These are phyloP conservation scores for Sander vitreus DNA, from an alignment of 2,113 vertebrate species.

Conservation along the genomic window DNA sequence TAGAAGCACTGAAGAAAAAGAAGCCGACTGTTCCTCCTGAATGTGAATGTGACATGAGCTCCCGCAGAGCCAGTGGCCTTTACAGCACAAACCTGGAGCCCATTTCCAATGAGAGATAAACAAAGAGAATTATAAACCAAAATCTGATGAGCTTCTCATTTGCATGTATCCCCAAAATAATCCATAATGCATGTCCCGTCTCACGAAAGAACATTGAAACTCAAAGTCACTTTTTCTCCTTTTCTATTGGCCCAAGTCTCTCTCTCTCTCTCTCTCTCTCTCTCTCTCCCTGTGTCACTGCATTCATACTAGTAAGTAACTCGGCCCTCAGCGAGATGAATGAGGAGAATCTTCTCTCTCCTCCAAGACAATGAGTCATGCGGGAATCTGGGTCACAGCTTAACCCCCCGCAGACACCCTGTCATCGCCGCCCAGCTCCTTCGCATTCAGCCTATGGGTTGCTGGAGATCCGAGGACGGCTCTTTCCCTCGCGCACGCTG, in stretches of 20 bases:
- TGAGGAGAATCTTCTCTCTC: slow-evolving; percentile 56
- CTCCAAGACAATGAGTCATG: slow-evolving; percentile 62
- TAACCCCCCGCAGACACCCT: slow-evolving; percentile 64
- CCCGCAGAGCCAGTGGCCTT: not conserved
- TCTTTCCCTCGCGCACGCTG: slow-evolving; percentile 7
- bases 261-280: not conserved
- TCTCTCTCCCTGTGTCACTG: not conserved
- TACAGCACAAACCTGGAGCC: accelerated
- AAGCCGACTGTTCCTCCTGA: not conserved
- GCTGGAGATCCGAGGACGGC: slow-evolving; percentile 26
- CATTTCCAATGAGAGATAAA: not conserved
- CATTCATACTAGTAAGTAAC: not conserved
- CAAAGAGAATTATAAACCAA: not conserved
- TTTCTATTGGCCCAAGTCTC: not conserved
- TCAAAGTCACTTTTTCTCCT: not conserved
- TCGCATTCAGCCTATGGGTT: slow-evolving; percentile 61
- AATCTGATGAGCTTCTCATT: not conserved
- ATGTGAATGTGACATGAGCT: not conserved
- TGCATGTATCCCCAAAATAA: not conserved
- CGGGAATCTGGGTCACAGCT: slow-evolving; percentile 75
- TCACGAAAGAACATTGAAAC: not conserved
- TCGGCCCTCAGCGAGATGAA: slow-evolving; percentile 26
- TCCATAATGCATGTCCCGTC: slow-evolving; percentile 7
- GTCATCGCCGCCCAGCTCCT: slow-evolving; percentile 45
- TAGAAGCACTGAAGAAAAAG: not conserved